Conservation (phyloP, 2,888 invertebrate genomes). For the Schizotus pectinicornis region DNA sequence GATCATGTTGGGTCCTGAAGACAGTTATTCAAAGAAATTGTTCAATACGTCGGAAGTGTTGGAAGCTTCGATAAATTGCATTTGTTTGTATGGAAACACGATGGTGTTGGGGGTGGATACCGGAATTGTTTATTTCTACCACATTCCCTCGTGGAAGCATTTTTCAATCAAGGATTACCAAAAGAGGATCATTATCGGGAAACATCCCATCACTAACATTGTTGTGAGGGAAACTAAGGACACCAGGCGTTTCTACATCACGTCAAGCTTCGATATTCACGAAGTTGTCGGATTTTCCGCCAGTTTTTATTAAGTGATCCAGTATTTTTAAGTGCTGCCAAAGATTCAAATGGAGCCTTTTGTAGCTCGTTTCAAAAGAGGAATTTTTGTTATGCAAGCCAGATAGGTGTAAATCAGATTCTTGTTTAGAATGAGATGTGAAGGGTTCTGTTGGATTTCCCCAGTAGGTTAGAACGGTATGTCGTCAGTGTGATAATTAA, state of each 20-base stretch:
- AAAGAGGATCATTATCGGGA: slow-evolving; percentile 50
- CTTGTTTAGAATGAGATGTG: no score
- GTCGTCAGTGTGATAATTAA: no score
- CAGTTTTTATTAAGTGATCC: slow-evolving; percentile 12
- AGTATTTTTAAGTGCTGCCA: slow-evolving; percentile 5
- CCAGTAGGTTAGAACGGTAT: no score
- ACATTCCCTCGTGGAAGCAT: slow-evolving; percentile 54
- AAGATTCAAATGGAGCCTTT: background rate
- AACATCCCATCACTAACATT: slow-evolving; percentile 54
- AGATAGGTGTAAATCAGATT: no score
- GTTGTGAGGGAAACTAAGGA: slow-evolving; percentile 49
- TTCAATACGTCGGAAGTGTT: slow-evolving; percentile 55
- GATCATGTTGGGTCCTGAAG: slow-evolving; percentile 50
- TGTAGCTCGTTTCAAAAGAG: no score
- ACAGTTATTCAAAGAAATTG: slow-evolving; percentile 51
- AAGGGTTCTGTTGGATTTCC: no score
- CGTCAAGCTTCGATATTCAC: slow-evolving; percentile 53
- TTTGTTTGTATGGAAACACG: slow-evolving; percentile 55
- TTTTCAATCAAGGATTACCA: slow-evolving; percentile 52
- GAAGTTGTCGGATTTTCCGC: slow-evolving; percentile 45
- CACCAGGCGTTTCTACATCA: slow-evolving; percentile 52
- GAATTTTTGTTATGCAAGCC: no score
- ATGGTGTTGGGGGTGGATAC: slow-evolving; percentile 53
- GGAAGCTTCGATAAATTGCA: slow-evolving; percentile 52
- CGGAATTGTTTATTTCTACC: slow-evolving; percentile 55